Evolutionary conservation across 2,797 vertebrate genomes (phyloP).

Genomic region (Tenualosa ilisha): DNA sequence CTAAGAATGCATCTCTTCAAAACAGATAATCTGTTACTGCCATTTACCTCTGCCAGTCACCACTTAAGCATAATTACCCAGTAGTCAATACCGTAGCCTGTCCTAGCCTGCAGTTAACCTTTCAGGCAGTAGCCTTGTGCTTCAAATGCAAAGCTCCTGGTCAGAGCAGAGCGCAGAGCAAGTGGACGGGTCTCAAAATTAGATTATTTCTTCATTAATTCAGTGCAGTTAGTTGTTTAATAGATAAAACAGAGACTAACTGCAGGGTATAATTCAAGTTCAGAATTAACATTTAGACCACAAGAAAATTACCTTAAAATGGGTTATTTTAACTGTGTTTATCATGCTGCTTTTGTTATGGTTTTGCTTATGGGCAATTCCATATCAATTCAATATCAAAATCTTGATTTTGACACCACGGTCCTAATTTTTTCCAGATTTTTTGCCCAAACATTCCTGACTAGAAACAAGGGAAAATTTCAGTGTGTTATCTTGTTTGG

Average conservation of each 20-base stretch:
- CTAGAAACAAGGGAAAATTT: no score
- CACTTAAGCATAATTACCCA: conserved; percentile 74
- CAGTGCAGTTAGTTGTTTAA: conserved; percentile 40
- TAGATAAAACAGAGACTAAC: conserved; percentile 28
- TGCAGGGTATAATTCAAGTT: conserved; percentile 9
- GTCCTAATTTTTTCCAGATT: no score
- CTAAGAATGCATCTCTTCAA: conserved; percentile 70
- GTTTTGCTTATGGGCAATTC: no score
- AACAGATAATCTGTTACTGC: conserved; percentile 74
- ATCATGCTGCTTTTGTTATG: background rate
- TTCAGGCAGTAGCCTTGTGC: conserved; percentile 40
- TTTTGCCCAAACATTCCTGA: no score
- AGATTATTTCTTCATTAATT: conserved; percentile 48
- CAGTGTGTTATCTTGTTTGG: no score
- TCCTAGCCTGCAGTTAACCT: conserved; percentile 61
- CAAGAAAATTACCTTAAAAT: background rate
- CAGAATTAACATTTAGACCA: background rate
- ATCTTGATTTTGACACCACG: no score
- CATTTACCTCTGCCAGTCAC: conserved; percentile 67
- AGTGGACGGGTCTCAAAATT: conserved; percentile 33
- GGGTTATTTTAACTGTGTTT: background rate
- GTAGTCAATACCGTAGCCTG: conserved; percentile 58
- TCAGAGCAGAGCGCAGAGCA: conserved; percentile 28
- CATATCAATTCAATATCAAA: no score
- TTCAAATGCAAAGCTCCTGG: conserved; percentile 27